Base-by-base conservation (phyloP, 2,888 invertebrate species). In the Plemyria rubiginata region DNA sequence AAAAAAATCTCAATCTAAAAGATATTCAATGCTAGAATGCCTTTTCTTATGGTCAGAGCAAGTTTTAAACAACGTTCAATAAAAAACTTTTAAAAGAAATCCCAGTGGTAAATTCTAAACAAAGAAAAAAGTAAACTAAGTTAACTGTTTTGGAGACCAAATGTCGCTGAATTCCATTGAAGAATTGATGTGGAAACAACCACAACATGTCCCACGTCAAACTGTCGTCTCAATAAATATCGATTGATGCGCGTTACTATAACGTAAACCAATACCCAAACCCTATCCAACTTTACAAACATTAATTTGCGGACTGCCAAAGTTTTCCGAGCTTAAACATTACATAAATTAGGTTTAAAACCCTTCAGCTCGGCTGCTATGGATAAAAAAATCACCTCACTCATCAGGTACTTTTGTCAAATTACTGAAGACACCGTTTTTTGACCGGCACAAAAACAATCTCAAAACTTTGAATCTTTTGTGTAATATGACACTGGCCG, bases 391-490 rank as follows among this genome's bases (percentile, higher is more conserved):
- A 54, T 60, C 70, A 62, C 79, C 79, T 82, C 52, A 52, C 81
- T 87, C 85, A 83, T 83, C 85, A 81, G 77, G 79, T 84, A 84
- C 86, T 85, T 86, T 87, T 84, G 85, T 87, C 84, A 89, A 90
- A 85, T 88, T 84, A 82, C 79, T 77, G 78, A 78, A 84, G 86
- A 86, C 86, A 88, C 86, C 81, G 81, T 80, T 86, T 71, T 89
- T 90, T 88, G 85, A 87, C 86, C 85, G 82, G 84, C 79, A 81
- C 80, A 77, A 87, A 87, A 89, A 86, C 85, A 87, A 84, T 85
- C 82, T 80, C 77, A 81, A 78, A 79, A 77, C 72, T 74, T 74
- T 77, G 79, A 79, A 85, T 87, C 87, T 88, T 90, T 90, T 89
- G 84, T 87, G 92, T 87, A 91, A 92, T 73, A 74, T 68, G 89